Evolutionary conservation across 2,113 vertebrate genomes (phyloP).

Genomic region (Alaudala cheleensis): DNA sequence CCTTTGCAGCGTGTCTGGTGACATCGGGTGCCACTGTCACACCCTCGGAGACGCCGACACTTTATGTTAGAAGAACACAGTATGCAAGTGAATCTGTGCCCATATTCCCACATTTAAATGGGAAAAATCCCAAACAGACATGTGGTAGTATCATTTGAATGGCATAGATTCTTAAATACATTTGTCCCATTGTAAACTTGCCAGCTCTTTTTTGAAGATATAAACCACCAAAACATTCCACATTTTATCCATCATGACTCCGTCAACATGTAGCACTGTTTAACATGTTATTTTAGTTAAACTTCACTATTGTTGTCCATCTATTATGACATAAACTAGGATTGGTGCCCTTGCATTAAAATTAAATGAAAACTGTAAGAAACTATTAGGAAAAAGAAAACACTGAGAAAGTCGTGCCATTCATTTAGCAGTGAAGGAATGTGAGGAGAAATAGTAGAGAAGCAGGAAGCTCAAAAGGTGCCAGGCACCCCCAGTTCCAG

Average conservation of each 20-base stretch:
- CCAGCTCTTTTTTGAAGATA: conserved; percentile 70
- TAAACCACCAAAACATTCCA: conserved; percentile 61
- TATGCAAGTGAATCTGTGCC: conserved; percentile 67
- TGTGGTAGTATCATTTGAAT: conserved; percentile 63
- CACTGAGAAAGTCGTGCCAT: neutral
- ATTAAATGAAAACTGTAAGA: conserved; percentile 12
- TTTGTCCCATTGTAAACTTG: conserved; percentile 65
- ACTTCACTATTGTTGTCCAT: conserved; percentile 41
- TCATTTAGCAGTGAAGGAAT: neutral
- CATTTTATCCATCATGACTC: conserved; percentile 59
- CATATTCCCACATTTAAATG: conserved; percentile 54
- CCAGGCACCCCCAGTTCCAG: neutral
- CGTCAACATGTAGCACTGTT: conserved; percentile 42
- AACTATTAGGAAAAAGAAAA: neutral
- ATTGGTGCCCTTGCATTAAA: conserved; percentile 38
- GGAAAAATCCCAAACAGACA: conserved; percentile 74
- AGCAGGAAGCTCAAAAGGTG: neutral
- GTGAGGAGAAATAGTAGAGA: neutral
- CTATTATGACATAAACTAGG: conserved; percentile 61
- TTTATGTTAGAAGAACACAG: conserved; percentile 66
- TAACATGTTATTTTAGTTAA: conserved; percentile 63
- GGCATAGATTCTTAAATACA: conserved; percentile 70
- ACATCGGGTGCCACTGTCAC: conserved; percentile 43
- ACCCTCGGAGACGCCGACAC: conserved; percentile 7
- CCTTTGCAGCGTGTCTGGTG: conserved; percentile 40